Conservation (phyloP, 2,888 invertebrate species). For the Saturnia pavonia region DNA sequence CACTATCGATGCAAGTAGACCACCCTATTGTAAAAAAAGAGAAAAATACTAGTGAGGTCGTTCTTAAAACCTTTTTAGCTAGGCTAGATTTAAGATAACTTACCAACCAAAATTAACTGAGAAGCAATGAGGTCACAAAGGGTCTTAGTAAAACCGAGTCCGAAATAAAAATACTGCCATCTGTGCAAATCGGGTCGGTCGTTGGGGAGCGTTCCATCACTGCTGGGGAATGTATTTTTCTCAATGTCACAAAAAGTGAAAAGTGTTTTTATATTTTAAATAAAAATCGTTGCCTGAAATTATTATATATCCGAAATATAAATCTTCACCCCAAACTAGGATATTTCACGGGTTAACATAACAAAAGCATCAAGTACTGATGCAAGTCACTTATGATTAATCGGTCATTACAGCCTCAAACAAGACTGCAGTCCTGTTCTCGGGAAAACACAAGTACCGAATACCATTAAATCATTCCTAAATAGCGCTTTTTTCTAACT, state of each 20-base stretch:
- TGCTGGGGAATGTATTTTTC: slow-evolving; percentile 32
- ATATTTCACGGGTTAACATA: neutral
- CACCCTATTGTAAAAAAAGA: neutral
- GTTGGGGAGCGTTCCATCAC: slow-evolving; percentile 33
- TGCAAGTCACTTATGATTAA: neutral
- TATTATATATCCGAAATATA: neutral
- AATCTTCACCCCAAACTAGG: neutral
- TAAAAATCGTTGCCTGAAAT: neutral
- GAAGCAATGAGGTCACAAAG: slow-evolving; percentile 35
- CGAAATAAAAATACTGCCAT: slow-evolving; percentile 46
- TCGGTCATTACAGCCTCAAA: neutral
- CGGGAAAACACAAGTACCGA: neutral
- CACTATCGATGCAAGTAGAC: neutral
- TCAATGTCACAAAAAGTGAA: slow-evolving; percentile 33
- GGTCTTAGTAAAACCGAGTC: slow-evolving; percentile 33
- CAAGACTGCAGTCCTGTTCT: neutral
- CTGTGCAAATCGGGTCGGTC: slow-evolving; percentile 41
- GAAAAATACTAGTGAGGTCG: neutral
- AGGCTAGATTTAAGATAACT: slow-evolving; percentile 14
- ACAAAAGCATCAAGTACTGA: neutral
- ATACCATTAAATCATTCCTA: neutral
- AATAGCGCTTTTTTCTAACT: neutral
- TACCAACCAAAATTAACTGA: slow-evolving; percentile 28
- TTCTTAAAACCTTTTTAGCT: slow-evolving; percentile 6
- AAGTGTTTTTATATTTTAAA: slow-evolving; percentile 15